A percentile compares a stretch with the other conserved stretches of the same genome.
These are phyloP conservation scores for Gadus macrocephalus DNA, from an alignment of 2,113 vertebrate species.

Conservation along the genomic window DNA sequence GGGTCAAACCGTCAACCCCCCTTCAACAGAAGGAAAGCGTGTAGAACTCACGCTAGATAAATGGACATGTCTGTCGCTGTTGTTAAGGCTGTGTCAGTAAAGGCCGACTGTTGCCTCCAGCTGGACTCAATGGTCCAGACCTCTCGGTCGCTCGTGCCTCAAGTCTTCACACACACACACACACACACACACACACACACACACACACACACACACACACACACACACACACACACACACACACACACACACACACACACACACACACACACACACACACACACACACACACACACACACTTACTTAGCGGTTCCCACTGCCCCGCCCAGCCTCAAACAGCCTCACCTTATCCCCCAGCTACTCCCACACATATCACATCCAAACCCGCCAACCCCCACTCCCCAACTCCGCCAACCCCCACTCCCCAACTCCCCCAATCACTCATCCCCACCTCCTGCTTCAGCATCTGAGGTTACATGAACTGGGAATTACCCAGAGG, in stretches of 20 bases:
- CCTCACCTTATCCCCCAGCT: constrained; percentile 52
- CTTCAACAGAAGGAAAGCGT: constrained; percentile 1
- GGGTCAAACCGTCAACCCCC: too few relatives aligned
- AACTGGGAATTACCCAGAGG: constrained; percentile 41
- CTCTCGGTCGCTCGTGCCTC: constrained; percentile 26
- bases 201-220: too few relatives aligned
- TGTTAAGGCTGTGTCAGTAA: constrained; percentile 16
- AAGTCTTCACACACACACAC: constrained; percentile 12
- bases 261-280: too few relatives aligned
- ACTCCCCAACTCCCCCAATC: constrained; percentile 1
- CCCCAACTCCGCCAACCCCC: background rate
- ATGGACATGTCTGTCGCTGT: constrained; percentile 7
- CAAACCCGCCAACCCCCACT: constrained; percentile 1
- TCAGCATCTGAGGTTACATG: constrained; percentile 37
- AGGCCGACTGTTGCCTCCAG: constrained; percentile 24
- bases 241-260: too few relatives aligned
- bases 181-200: constrained; percentile 7
- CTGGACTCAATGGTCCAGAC: constrained; percentile 29
- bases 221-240: too few relatives aligned
- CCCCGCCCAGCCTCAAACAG: constrained; percentile 27
- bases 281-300: too few relatives aligned
- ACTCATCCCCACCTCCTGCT: constrained; percentile 8
- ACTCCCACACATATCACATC: constrained; percentile 63
- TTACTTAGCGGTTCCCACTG: constrained; percentile 29
- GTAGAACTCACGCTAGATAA: background rate